phyloP scores from a whole-genome alignment of 2,888 invertebrate species.

The Dynastes maya region DNA sequence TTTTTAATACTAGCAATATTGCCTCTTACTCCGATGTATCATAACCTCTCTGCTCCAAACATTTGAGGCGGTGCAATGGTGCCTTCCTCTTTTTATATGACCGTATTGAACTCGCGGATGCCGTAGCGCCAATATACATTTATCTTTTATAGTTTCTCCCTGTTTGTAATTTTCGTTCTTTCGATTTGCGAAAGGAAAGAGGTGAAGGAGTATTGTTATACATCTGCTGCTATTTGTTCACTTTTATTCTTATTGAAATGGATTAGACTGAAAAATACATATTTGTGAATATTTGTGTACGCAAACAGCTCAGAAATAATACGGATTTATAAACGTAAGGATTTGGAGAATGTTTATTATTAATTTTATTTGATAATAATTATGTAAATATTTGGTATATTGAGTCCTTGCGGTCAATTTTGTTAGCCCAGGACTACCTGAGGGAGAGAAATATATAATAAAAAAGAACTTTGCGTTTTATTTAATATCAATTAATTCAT shows the following conservation, averaged over 20 bases:
- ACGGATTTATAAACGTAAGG: conserved; percentile 38
- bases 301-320: conserved; percentile 45
- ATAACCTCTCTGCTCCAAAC: conserved; percentile 68
- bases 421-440: conserved; percentile 71
- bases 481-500: not conserved
- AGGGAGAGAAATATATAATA: conserved; percentile 70
- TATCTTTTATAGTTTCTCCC: conserved; percentile 53
- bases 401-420: conserved; percentile 70
- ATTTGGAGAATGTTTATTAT: conserved; percentile 50
- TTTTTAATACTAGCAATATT: conserved; percentile 51
- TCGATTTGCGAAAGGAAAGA: conserved; percentile 39
- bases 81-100: conserved; percentile 68
- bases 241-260: conserved; percentile 43
- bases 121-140: conserved; percentile 36
- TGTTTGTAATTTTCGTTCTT: conserved; percentile 53
- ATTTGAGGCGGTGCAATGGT: conserved; percentile 67
- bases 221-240: conserved; percentile 42
- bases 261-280: conserved; percentile 52
- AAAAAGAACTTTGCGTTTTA: conserved; percentile 49
- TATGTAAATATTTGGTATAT: conserved; percentile 56
- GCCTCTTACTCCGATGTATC: conserved; percentile 60
- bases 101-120: conserved; percentile 63
- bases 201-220: conserved; percentile 54
- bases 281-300: conserved; percentile 41
- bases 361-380: conserved; percentile 51